phyloP scores from a whole-genome alignment of 2,888 invertebrate genomes.

The Dicranocentrus wangi region DNA sequence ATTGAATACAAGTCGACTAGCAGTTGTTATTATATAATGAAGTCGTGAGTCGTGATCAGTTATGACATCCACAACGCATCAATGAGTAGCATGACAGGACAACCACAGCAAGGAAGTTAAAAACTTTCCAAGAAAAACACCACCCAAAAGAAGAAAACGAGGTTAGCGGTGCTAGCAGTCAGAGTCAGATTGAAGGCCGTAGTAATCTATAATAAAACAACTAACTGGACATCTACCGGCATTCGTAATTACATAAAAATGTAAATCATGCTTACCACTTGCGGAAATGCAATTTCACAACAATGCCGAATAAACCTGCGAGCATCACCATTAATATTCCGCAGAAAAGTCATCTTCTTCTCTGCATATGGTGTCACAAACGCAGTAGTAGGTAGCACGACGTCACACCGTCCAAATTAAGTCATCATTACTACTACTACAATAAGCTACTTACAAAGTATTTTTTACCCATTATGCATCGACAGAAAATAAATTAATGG shows the following conservation, averaged over 20 bases:
- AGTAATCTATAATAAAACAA: slow-evolving; percentile 2
- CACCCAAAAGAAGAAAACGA: neutral
- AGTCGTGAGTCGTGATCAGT: slow-evolving; percentile 26
- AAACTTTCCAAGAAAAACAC: neutral
- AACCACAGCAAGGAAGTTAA: neutral
- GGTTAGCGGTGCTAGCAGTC: neutral
- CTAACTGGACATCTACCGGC: slow-evolving; percentile 31
- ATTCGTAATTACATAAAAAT: slow-evolving; percentile 22
- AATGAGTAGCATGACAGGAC: neutral
- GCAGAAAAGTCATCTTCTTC: neutral
- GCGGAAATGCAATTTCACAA: too few species aligned
- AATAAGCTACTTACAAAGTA: too few species aligned
- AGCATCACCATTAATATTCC: too few species aligned
- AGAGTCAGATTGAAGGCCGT: neutral
- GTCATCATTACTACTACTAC: too few species aligned
- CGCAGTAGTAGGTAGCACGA: slow-evolving; percentile 5
- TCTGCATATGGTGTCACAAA: slow-evolving; percentile 3
- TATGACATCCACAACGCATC: slow-evolving; percentile 7
- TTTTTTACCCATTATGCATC: too few species aligned
- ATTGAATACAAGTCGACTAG: neutral
- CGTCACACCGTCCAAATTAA: slow-evolving; percentile 12
- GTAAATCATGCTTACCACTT: neutral
- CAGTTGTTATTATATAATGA: neutral
- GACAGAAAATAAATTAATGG: too few species aligned
- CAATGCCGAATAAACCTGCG: too few species aligned